A percentile compares a stretch with the other conserved stretches of the same genome.
phyloP scores from a whole-genome alignment of 2,888 invertebrate genomes.

The Drosophila mayaguana region DNA sequence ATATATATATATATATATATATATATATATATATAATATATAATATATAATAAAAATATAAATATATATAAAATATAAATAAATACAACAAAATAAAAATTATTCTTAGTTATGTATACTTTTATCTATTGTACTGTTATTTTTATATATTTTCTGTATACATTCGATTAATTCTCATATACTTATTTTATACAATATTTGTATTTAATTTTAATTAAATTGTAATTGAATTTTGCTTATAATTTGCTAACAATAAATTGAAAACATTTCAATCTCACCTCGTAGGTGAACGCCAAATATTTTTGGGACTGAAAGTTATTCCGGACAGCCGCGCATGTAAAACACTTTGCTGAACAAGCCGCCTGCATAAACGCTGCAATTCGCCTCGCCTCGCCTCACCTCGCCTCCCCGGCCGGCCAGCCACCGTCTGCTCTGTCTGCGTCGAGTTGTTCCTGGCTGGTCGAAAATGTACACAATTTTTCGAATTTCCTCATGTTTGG shows the following conservation, averaged over 20 bases:
- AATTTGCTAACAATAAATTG: neutral
- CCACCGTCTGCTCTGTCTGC: neutral
- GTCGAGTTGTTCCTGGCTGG: conserved; percentile 35
- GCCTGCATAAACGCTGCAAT: conserved; percentile 10
- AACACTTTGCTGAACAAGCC: conserved; percentile 74
- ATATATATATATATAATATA: too few relatives aligned
- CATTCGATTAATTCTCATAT: too few relatives aligned
- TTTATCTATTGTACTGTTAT: too few relatives aligned
- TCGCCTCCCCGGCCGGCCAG: neutral
- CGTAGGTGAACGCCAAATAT: neutral
- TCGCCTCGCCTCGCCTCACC: neutral
- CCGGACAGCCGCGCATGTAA: conserved; percentile 42
- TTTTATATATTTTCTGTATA: too few relatives aligned
- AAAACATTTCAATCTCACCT: conserved; percentile 8
- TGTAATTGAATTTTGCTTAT: neutral
- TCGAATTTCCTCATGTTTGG: conserved; percentile 62
- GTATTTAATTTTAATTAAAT: neutral
- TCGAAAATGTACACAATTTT: conserved; percentile 36
- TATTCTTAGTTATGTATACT: too few relatives aligned
- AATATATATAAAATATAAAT: too few relatives aligned
- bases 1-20: too few relatives aligned
- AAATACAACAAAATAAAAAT: too few relatives aligned
- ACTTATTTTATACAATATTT: too few relatives aligned
- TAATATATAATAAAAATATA: too few relatives aligned
- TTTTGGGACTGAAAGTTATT: conserved; percentile 23